Conservation (phyloP, 2,888 invertebrate species). For the Zygaena filipendulae region DNA sequence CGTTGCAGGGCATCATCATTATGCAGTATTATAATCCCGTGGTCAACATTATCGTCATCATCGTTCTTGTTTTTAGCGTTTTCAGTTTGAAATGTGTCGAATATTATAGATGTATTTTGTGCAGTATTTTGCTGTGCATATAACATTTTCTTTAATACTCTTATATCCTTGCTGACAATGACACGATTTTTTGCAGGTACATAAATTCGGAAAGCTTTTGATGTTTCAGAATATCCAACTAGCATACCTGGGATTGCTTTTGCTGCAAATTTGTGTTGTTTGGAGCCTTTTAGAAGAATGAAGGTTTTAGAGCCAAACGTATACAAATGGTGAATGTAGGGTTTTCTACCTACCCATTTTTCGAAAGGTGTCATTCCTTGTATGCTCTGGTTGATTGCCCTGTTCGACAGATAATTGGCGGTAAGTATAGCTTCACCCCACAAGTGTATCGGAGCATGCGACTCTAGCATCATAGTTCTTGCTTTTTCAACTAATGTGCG, state of each 20-base stretch:
- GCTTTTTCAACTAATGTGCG: constrained; percentile 7
- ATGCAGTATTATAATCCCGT: neutral
- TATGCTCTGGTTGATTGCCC: constrained; percentile 3
- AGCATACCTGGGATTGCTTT: constrained; percentile 7
- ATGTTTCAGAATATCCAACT: constrained; percentile 1
- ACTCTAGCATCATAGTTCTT: constrained; percentile 5
- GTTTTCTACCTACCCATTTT: constrained; percentile 7
- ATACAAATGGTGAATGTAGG: constrained; percentile 7
- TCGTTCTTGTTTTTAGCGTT: neutral
- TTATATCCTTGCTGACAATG: constrained; percentile 2
- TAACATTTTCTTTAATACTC: too few relatives aligned
- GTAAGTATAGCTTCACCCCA: constrained; percentile 9
- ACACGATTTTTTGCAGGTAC: neutral
- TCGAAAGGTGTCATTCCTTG: constrained; percentile 4
- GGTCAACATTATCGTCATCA: neutral
- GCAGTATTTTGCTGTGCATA: too few relatives aligned
- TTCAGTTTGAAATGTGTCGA: neutral
- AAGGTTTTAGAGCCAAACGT: constrained; percentile 10
- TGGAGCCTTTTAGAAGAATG: constrained; percentile 5
- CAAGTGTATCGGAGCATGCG: constrained; percentile 3
- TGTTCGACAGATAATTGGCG: constrained; percentile 9
- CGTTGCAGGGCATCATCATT: too few relatives aligned
- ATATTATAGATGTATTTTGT: too few relatives aligned
- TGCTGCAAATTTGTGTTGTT: constrained; percentile 6
- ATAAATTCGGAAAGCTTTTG: constrained; percentile 5